phyloP scores from a whole-genome alignment of 2,797 vertebrate species.

The Micromesistius poutassou region DNA sequence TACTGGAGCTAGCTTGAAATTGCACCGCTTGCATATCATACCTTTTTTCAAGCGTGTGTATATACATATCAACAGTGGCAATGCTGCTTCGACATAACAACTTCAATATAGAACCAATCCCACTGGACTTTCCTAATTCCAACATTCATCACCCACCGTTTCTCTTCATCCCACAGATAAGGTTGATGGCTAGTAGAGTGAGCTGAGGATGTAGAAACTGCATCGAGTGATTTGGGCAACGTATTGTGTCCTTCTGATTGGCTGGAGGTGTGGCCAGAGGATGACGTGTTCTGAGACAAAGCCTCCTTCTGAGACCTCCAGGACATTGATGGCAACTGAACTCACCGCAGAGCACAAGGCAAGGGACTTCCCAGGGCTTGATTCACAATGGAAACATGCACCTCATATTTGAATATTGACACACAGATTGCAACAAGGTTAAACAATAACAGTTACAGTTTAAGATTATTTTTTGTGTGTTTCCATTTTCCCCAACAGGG shows the following conservation, averaged over 20 bases:
- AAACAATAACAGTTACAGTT: background rate
- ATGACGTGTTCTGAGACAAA: constrained; percentile 66
- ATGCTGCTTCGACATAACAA: background rate
- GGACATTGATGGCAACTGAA: constrained; percentile 55
- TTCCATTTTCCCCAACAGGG: background rate
- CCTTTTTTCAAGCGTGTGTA: background rate
- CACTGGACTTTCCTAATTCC: background rate
- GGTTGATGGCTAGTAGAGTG: constrained; percentile 67
- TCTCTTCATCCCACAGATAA: constrained; percentile 50
- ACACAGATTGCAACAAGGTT: background rate
- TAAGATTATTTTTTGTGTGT: background rate
- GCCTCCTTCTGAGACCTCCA: constrained; percentile 52
- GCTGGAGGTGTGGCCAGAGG: constrained; percentile 50
- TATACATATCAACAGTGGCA: background rate
- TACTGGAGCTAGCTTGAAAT: background rate
- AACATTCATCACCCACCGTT: background rate
- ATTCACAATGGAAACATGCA: background rate
- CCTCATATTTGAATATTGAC: background rate
- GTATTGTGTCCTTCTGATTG: constrained; percentile 23
- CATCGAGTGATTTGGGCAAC: constrained; percentile 1
- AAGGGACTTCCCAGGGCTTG: constrained; percentile 3
- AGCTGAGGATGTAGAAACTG: constrained; percentile 27
- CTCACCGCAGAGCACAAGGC: constrained; percentile 28
- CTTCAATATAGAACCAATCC: background rate
- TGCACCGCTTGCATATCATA: background rate